Base-by-base conservation (phyloP, 2,113 vertebrate species). In the Felis chaus region DNA sequence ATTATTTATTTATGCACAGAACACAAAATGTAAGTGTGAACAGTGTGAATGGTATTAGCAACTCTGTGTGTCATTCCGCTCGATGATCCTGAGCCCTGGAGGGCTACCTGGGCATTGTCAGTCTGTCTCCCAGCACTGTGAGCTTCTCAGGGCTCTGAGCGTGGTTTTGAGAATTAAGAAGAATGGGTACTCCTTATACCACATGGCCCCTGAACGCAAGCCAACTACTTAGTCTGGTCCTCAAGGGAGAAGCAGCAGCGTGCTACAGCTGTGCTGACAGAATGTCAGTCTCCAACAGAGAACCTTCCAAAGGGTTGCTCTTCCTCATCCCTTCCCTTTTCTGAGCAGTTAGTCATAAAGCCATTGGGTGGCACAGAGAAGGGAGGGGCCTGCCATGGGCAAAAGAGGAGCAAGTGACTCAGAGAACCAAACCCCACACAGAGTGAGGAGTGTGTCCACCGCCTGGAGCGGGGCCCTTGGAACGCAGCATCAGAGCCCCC, bases 401-500 rank as follows among this genome's bases (percentile, higher is more conserved):
- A 33, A n/a, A 83, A 81, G 29, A 69, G 18, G 25, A n/a, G 55
- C 80, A 29, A 33, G 16, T 27, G 31, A 19, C 81, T 63, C 15
- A 50, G 83, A 50, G 31, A 4, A 19, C 9, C 68, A 14, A 36
- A 65, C 41, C 69, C 39, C 69, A 50, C 12, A 65, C 6, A 36
- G 91, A 29, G 73, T 1, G 1, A 73, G 66, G 14, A 45, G 33
- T 11, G 7, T 31, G 55, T 31, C 41, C 55, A 36, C n/a, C 11
- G 39, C 27, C 48, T 36, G 31, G 27, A 48, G 27, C 7, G 1
- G 45, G 25, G 3, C 9, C 5, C 39, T 1, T 7, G 23, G 18
- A 4, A 1, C 0, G 10, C 29, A 18, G 86, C 21, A 0, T 27
- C 23, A 16, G 80, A 48, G 39, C 50, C 68, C 39, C 3, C 0